phyloP scores from a whole-genome alignment of 2,797 vertebrate genomes.

The Loriculus beryllinus region DNA sequence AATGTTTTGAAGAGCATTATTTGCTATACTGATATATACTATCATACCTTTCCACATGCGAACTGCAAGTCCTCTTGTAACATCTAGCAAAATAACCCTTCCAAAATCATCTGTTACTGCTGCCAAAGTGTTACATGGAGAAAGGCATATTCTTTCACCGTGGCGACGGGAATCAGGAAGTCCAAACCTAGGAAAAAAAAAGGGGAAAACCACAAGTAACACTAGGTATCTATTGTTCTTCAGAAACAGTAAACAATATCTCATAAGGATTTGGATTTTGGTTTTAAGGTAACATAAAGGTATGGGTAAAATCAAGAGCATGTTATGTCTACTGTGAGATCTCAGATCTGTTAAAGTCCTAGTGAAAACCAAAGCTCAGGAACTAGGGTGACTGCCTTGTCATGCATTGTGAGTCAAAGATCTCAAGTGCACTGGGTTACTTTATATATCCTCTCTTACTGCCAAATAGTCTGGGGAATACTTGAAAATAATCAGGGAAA shows the following conservation, averaged over 20 bases:
- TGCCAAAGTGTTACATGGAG: constrained; percentile 92
- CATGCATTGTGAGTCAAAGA: not conserved
- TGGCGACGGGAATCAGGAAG: constrained; percentile 95
- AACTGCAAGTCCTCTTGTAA: constrained; percentile 87
- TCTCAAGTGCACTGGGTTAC: not conserved
- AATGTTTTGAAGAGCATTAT: not conserved
- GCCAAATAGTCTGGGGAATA: not conserved
- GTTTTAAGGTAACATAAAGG: not conserved
- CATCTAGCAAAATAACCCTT: constrained; percentile 89
- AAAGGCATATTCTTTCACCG: constrained; percentile 92
- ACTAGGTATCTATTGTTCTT: not conserved
- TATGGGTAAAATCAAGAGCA: not conserved
- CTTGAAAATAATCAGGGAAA: not conserved
- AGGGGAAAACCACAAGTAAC: not conserved
- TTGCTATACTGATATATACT: not conserved
- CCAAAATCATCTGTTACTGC: constrained; percentile 97
- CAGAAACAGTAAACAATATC: not conserved
- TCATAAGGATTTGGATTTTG: not conserved
- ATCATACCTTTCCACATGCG: constrained; percentile 97
- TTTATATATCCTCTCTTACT: not conserved
- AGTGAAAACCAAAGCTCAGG: not conserved
- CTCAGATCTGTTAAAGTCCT: not conserved
- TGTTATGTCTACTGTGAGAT: not conserved
- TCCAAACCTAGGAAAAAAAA: constrained; percentile 82
- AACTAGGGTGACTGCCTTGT: not conserved